A percentile compares a stretch with the other conserved stretches of the same genome.
phyloP scores from a whole-genome alignment of 1,140 invertebrate genomes.

The Aphidius gifuensis region DNA sequence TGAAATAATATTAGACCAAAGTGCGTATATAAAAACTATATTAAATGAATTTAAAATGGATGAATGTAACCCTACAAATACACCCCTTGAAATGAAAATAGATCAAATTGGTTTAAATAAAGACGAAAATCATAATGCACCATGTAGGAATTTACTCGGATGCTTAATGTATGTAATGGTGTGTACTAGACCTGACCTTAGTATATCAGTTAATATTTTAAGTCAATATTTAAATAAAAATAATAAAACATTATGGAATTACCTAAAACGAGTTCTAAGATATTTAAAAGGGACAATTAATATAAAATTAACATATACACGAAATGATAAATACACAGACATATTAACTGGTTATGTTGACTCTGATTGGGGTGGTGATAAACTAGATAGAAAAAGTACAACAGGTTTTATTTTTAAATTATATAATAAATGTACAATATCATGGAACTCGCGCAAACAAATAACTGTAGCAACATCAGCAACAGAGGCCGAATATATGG shows the following conservation, averaged over 20 bases:
- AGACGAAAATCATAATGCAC: conserved; percentile 9
- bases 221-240: conserved; percentile 23
- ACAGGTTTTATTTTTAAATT: not conserved
- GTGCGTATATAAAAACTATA: conserved; percentile 18
- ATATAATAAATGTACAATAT: not conserved
- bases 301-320: conserved; percentile 34
- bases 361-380: conserved; percentile 6
- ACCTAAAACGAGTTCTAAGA: conserved; percentile 34
- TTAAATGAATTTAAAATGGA: conserved; percentile 24
- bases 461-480: not conserved
- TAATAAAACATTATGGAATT: conserved; percentile 32
- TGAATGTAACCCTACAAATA: conserved; percentile 21
- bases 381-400: not conserved
- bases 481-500: not conserved
- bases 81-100: conserved; percentile 20
- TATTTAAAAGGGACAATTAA: conserved; percentile 38
- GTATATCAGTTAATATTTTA: conserved; percentile 15
- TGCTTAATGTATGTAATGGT: conserved; percentile 22
- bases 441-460: not conserved
- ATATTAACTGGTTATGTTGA: conserved; percentile 21
- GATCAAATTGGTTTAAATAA: conserved; percentile 19
- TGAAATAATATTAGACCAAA: conserved; percentile 20
- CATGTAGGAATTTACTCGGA: conserved; percentile 15
- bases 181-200: conserved; percentile 21
- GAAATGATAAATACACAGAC: not conserved